Conservation (phyloP, 1,140 invertebrate genomes). For the Heliconius himera region DNA sequence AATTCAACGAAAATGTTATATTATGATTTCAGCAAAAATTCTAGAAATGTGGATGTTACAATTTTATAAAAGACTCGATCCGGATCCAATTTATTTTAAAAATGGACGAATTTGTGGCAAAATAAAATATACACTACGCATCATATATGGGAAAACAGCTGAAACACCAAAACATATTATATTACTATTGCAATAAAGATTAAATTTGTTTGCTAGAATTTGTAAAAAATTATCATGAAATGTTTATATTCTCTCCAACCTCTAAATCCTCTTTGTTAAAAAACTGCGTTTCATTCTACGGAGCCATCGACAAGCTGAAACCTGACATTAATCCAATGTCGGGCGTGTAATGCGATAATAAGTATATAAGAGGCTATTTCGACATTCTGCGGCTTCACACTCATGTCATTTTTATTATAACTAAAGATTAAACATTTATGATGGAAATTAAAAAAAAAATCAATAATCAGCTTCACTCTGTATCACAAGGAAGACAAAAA, state of each 20-base stretch:
- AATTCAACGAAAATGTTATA: slow-evolving; percentile 24
- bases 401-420: slow-evolving; percentile 24
- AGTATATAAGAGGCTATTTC: slow-evolving; percentile 15
- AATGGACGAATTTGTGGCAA: slow-evolving; percentile 45
- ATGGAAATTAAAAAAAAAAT: background rate
- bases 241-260: slow-evolving; percentile 28
- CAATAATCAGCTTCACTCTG: no score
- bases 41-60: slow-evolving; percentile 41
- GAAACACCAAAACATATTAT: background rate
- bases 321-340: slow-evolving; percentile 36
- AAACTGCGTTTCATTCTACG: slow-evolving; percentile 35
- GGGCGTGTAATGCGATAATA: slow-evolving; percentile 36
- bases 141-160: slow-evolving; percentile 30
- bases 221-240: slow-evolving; percentile 42
- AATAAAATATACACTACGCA: slow-evolving; percentile 45
- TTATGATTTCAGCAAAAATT: slow-evolving; percentile 27
- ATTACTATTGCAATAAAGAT: background rate
- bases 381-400: slow-evolving; percentile 33
- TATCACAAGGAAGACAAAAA: no score
- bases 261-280: slow-evolving; percentile 43
- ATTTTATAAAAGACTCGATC: slow-evolving; percentile 46
- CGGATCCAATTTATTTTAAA: slow-evolving; percentile 50
- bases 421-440: slow-evolving; percentile 13
- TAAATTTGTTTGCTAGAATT: background rate
- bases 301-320: slow-evolving; percentile 41